These are phyloP conservation scores for Agonum fuliginosum DNA, from an alignment of 2,888 invertebrate species.

Conservation along the genomic window DNA sequence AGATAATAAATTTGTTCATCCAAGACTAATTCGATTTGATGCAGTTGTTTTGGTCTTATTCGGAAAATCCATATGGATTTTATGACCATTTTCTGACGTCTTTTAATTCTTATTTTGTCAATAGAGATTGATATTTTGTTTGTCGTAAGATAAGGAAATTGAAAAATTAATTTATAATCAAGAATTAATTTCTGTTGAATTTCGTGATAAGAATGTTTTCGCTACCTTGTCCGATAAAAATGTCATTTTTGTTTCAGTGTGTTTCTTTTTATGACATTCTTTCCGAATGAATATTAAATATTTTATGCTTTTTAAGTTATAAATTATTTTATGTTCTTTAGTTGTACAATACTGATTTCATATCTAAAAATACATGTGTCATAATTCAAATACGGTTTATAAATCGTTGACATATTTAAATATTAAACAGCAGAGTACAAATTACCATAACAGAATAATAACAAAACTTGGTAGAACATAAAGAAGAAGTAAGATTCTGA, in stretches of 20 bases:
- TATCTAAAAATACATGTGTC: neutral
- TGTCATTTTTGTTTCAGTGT: too few species aligned
- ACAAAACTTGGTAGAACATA: conserved; percentile 18
- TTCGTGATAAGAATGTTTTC: too few species aligned
- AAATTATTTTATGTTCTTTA: neutral
- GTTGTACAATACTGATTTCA: neutral
- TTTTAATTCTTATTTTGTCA: too few species aligned
- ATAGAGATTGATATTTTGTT: too few species aligned
- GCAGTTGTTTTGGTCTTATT: neutral
- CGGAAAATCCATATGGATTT: neutral
- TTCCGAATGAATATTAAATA: neutral
- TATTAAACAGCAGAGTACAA: neutral
- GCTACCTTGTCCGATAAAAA: too few species aligned
- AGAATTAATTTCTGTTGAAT: too few species aligned
- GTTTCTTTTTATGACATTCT: neutral
- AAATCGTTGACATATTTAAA: conserved; percentile 8
- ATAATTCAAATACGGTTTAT: neutral
- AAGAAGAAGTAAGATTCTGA: conserved; percentile 1
- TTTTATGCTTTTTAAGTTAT: neutral
- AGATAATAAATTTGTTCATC: conserved; percentile 27
- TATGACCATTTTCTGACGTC: too few species aligned
- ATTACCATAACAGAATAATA: conserved; percentile 28
- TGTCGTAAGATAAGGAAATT: too few species aligned
- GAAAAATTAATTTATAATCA: too few species aligned
- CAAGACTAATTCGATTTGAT: neutral